A percentile compares a stretch with the other conserved stretches of the same genome.
Evolutionary conservation across 2,113 vertebrate genomes (phyloP).

Genomic region (Oostethus manadensis): DNA sequence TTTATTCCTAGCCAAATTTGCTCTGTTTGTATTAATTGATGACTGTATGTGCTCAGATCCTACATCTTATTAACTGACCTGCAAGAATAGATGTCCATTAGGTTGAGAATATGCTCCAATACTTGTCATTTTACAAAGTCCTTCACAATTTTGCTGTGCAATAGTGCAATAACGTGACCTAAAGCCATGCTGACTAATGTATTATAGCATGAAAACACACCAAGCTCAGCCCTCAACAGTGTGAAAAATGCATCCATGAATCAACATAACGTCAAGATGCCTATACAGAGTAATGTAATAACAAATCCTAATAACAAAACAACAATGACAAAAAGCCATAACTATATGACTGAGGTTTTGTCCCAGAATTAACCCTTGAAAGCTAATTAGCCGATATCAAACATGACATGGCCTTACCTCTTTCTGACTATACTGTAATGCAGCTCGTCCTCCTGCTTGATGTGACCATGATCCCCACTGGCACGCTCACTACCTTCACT

Average conservation of each 20-base stretch:
- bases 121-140: neutral
- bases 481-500: constrained; percentile 82
- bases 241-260: constrained; percentile 11
- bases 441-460: constrained; percentile 89
- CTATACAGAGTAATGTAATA: constrained; percentile 24
- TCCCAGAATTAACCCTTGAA: constrained; percentile 28
- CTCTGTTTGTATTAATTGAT: constrained; percentile 11
- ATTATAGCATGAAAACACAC: constrained; percentile 12
- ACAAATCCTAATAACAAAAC: too few relatives aligned
- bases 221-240: neutral
- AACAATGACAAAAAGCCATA: constrained; percentile 19
- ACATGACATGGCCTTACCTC: constrained; percentile 73
- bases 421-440: constrained; percentile 94
- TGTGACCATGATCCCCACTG: constrained; percentile 78
- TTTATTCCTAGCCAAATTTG: constrained; percentile 1
- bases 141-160: neutral
- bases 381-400: constrained; percentile 5
- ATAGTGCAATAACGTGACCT: constrained; percentile 1
- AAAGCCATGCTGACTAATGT: neutral
- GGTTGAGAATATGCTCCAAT: neutral
- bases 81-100: neutral
- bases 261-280: constrained; percentile 38
- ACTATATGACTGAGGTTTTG: constrained; percentile 28
- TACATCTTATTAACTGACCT: neutral
- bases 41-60: neutral